Evolutionary conservation across 2,888 invertebrate genomes (phyloP), one percentile per base, ranked within the genome.

Genomic region (Panzeria rudis): DNA sequence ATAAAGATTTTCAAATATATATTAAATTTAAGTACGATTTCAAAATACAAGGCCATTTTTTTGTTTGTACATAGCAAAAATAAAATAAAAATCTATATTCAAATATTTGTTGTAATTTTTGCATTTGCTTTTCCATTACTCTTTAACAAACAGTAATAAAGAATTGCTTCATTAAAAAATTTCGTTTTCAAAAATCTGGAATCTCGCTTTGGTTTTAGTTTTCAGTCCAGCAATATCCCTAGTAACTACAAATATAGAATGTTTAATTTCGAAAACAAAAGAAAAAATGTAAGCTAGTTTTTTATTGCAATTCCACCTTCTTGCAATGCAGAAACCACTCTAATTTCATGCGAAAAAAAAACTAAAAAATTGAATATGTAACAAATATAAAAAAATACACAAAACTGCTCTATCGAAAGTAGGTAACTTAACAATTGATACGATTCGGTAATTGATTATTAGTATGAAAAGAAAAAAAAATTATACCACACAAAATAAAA

Each of bases 381-480:
- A 76, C n/a, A 54, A 62, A 64, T 56, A 56, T 4, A 11, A 29
- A 25, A 77, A 72, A 66, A 64, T 68, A 73, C 38, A 79, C 52
- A 81, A 81, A 71, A 76, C 73, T 54, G 54, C 9, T 85, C 61
- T 44, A 82, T 82, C 61, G 52, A 85, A 85, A 79, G 85, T 85
- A 66, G 82, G 78, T 82, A 75, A 82, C 78, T 75, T 50, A 80
- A 81, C 82, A 78, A 78, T 78, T 78, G 73, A 71, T 78, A 75
- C 71, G 78, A 85, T 82, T 82, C 72, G 69, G 64, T 85, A 85
- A 85, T 82, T 69, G 75, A 79, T 71, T 75, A 56, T 47, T 76
- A 61, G 59, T 25, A 41, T 5, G 56, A 75, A 62, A 69, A 73
- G n/a, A 54, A 32, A 56, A 66, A 62, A 41, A 13, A 54, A 3